Evolutionary conservation across 2,888 invertebrate species (phyloP), one percentile per base, ranked within the genome.

Genomic region (Rhyacophila evoluta): DNA sequence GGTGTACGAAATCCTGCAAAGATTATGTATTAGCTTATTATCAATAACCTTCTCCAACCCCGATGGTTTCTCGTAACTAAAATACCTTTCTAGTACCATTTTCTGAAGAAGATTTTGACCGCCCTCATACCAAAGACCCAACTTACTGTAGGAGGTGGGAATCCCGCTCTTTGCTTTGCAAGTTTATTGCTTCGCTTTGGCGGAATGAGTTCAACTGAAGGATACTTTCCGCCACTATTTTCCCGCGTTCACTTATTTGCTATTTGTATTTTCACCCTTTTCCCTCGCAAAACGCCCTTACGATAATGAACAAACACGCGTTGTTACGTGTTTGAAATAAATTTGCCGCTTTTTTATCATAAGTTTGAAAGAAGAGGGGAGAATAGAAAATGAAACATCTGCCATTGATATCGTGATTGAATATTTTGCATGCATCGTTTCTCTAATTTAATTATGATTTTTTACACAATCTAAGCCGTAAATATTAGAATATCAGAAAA

Each of bases 161-260:
- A 73, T 39, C 71, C 29, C 77, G 39, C 78, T 73, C 73, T 78
- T 70, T 69, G 72, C 74, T 74, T 74, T 74, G 78, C 74, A 71
- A 78, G 71, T 75, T 78, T 78, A 78, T 78, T 78, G 75, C 78
- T 71, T 78, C 67, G 75, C 78, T 78, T 75, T 70, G 55, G 41
- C 70, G 68, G 77, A 77, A 74, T 77, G 77, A 75, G 71, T 69
- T 69, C 6, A 10, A 69, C 19, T 55, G 55, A 55, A 55, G 55
- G 55, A 55, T 55, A 55, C 55, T 74, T 55, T 55, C 39, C 41
- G 71, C 27, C 71, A 39, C 76, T 76, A 33, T 76, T 71, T 71
- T 38, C 71, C 28, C 71, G 70, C 70, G 55, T 19, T 55, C 55
- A 55, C 55, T 55, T 55, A 55, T 55, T 55, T 19, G 55, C 55